These are phyloP conservation scores for Phocoena phocoena DNA, from an alignment of 2,113 vertebrate species.

Conservation along the genomic window DNA sequence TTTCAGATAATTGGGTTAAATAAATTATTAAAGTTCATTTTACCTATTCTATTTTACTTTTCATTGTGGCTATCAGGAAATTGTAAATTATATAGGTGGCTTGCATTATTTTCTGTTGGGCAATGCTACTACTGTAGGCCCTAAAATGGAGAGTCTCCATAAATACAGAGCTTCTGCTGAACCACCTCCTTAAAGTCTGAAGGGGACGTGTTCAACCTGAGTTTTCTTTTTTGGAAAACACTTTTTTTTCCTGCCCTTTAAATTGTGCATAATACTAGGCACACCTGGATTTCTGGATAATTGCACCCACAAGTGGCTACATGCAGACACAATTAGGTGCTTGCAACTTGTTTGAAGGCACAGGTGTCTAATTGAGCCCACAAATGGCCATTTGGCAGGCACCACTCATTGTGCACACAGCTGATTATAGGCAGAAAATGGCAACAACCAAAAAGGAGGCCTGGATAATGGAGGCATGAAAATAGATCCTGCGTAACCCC, in stretches of 20 bases:
- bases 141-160: neutral
- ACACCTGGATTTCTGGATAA: slow-evolving; percentile 79
- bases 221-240: slow-evolving; percentile 45
- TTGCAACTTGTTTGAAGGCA: slow-evolving; percentile 76
- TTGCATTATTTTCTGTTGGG: neutral
- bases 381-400: slow-evolving; percentile 77
- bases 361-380: slow-evolving; percentile 79
- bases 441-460: slow-evolving; percentile 53
- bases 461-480: slow-evolving; percentile 11
- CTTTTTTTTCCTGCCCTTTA: slow-evolving; percentile 25
- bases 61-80: neutral
- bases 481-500: neutral
- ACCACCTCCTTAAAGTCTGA: neutral
- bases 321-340: slow-evolving; percentile 76
- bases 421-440: slow-evolving; percentile 70
- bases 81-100: neutral
- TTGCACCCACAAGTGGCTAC: slow-evolving; percentile 78
- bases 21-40: neutral
- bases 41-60: neutral
- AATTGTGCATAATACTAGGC: slow-evolving; percentile 64
- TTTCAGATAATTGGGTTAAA: neutral
- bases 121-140: neutral
- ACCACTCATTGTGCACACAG: slow-evolving; percentile 47
- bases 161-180: neutral
- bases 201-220: neutral